These are phyloP conservation scores for Gymnocheta viridis DNA, from an alignment of 2,888 invertebrate genomes.

Conservation along the genomic window DNA sequence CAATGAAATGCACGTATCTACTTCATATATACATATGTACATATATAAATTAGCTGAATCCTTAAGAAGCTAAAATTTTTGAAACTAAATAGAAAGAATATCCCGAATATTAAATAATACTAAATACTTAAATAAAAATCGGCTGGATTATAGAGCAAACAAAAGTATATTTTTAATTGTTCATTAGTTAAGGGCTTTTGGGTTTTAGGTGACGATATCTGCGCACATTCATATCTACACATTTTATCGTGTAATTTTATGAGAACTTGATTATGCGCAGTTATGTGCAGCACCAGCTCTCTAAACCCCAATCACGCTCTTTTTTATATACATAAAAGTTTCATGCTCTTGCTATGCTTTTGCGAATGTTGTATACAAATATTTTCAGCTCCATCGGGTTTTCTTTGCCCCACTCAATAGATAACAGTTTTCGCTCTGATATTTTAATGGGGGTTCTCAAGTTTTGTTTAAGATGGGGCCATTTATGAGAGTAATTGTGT, in stretches of 20 bases:
- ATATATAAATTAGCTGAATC: no score
- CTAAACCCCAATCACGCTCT: not conserved
- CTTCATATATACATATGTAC: no score
- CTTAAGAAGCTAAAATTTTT: no score
- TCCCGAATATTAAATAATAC: no score
- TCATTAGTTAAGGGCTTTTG: no score
- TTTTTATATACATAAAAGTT: not conserved
- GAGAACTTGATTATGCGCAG: slow-evolving; percentile 46
- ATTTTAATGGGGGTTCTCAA: not conserved
- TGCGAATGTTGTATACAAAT: not conserved
- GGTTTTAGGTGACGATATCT: no score
- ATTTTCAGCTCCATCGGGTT: not conserved
- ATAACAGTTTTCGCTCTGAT: not conserved
- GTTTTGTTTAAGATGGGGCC: not conserved
- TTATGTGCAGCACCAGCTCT: not conserved
- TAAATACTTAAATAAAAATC: no score
- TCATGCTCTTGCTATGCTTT: not conserved
- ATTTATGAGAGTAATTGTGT: not conserved
- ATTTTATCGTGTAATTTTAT: slow-evolving; percentile 1
- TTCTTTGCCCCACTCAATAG: not conserved
- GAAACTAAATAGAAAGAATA: no score
- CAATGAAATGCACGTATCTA: no score
- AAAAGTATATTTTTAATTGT: no score
- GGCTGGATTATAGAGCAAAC: no score
- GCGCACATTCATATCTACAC: not conserved